These are phyloP conservation scores for Nanger granti DNA, from an alignment of 2,113 vertebrate species.

Conservation along the genomic window DNA sequence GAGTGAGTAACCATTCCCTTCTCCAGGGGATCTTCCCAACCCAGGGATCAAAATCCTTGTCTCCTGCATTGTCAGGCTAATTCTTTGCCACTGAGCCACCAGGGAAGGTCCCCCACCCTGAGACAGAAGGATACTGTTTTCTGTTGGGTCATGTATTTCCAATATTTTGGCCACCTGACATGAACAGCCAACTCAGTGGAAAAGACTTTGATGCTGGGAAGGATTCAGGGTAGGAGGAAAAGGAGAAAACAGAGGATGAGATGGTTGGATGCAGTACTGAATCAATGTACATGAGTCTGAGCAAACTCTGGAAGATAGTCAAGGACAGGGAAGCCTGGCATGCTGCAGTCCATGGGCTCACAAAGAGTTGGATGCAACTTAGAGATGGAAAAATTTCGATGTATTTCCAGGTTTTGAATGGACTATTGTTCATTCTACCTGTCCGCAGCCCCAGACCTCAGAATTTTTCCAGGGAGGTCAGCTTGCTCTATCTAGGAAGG, in stretches of 20 bases:
- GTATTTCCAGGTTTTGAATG: background rate
- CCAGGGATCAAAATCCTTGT: background rate
- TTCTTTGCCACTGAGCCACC: background rate
- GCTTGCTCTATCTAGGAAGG: background rate
- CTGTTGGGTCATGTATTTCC: background rate
- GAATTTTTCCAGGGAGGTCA: background rate
- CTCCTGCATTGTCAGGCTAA: background rate
- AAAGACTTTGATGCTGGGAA: background rate
- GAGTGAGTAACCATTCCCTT: background rate
- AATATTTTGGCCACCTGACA: background rate
- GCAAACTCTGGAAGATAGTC: background rate
- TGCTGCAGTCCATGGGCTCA: background rate
- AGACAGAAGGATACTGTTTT: background rate
- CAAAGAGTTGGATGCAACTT: background rate
- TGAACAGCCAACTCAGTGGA: background rate
- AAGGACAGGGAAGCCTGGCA: background rate
- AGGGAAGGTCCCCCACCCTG: fast-evolving
- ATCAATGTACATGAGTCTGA: background rate
- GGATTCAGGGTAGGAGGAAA: background rate
- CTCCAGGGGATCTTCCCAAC: background rate
- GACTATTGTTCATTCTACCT: background rate
- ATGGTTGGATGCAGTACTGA: background rate
- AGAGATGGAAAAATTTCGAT: background rate
- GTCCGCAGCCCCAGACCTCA: background rate
- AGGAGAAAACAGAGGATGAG: background rate